Percentiles rank a stretch among this genome's conserved stretches.
Evolutionary conservation across 2,888 invertebrate genomes (phyloP).

Genomic region (Chironomus tentans): DNA sequence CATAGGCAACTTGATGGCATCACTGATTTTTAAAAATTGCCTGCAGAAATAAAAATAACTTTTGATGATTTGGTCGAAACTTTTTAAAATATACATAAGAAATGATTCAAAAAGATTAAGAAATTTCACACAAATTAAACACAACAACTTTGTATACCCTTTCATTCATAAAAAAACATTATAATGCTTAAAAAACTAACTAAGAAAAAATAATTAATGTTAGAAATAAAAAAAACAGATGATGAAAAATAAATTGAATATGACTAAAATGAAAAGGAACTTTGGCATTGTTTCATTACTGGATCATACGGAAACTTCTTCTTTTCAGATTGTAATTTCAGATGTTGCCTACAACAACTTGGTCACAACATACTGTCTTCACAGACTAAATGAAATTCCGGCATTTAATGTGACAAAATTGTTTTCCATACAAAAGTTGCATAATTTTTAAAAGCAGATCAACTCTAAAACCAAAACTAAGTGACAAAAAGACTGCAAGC

Average conservation of each 20-base stretch:
- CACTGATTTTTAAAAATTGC: not conserved
- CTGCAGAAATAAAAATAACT: not conserved
- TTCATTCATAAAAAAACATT: not conserved
- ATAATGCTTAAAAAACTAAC: constrained; percentile 1
- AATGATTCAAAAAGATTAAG: not conserved
- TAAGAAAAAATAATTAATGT: not conserved
- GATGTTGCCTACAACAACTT: too few species aligned
- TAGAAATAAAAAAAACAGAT: not conserved
- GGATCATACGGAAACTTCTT: not conserved
- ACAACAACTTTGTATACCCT: not conserved
- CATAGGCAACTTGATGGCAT: too few species aligned
- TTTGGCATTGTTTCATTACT: not conserved
- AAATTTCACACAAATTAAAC: not conserved
- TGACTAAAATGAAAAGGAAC: not conserved
- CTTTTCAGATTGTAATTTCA: not conserved
- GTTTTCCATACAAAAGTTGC: too few species aligned
- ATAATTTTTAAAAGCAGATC: too few species aligned
- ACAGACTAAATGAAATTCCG: too few species aligned
- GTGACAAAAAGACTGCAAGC: too few species aligned
- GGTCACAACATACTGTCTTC: too few species aligned
- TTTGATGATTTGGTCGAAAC: not conserved
- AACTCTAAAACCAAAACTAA: too few species aligned
- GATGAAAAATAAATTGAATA: not conserved
- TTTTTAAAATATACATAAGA: not conserved
- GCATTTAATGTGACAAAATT: too few species aligned